Evolutionary conservation across 2,113 vertebrate species (phyloP), one percentile per base, ranked within the genome.

Genomic region (Trochalopteron elliotii): DNA sequence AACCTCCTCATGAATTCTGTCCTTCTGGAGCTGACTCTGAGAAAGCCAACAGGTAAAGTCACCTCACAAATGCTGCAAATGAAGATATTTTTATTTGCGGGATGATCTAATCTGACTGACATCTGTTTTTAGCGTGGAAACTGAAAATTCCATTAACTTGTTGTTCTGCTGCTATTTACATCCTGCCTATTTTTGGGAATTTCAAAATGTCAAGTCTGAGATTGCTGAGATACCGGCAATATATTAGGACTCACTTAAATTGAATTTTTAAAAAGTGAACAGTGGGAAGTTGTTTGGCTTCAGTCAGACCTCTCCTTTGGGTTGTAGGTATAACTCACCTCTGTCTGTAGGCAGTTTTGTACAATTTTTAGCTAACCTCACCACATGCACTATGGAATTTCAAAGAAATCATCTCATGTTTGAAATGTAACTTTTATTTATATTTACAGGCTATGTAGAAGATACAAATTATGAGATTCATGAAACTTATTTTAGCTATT

Each of bases 1-100:
- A 95, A 92, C 75, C 90, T 96, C 91, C 93, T 96, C 97, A 69
- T 97, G 96, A 97, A 96, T 93, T 96, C 95, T 96, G 86, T 97
- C 91, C 92, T 97, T 97, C 95, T 91, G 52, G 91, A 96, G 88
- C 96, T 92, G 93, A 94, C 95, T 97, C 94, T 98, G 96, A 97
- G 96, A 96, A 97, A 97, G 95, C 91, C 30, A 69, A 91, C 85
- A 96, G 93, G 98, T 98, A 98, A 98, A 97, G 96, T 96, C 16
- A 1, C 94, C 96, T 97, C 97, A 97, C 95, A 98, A 98, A 96
- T 96, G 61, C 88, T 97, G 92, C 85, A 87, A 97, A 90, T 95
- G 87, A 94, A 97, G 96, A 96, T 97, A 89, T 78, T 97, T 98
- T 98, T 97, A 83, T 95, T 96, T 96, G 64, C 89, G 80, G 93